Base-by-base conservation (phyloP, 1,140 invertebrate species). In the Euwallacea similis region DNA sequence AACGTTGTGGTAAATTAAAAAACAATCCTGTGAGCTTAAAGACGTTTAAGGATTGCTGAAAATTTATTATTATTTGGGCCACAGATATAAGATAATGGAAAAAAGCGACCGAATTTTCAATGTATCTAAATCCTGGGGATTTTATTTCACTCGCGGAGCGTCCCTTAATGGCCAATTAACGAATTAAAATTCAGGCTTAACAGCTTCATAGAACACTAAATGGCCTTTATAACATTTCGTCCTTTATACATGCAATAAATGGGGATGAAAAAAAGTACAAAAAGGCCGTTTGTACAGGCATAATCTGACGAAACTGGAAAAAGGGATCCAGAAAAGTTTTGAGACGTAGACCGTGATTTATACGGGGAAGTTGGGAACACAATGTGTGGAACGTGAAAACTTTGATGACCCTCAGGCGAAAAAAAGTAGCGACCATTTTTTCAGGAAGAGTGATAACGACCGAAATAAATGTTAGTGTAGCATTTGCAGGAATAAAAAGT, bases 141-240 rank as follows among this genome's bases (percentile, higher is more conserved):
- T 61, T 61, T 42, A 16, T 42, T 61, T 61, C 42, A 61, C 42
- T 61, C 21, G 42, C 42, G 21, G 11, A 61, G 42, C 59, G 21
- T 61, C 59, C 59, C 59, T 61, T 61, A 61, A 61, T 43, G 59
- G 42, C 21, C 59, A 61, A 61, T 61, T 61, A 61, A 61, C 59
- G 59, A 61, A 61, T 61, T 61, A 61, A 61, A 61, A 61, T 61
- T 61, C 59, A 61, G 21, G 59, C 59, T 61, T 61, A 61, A 61
- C 59, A 41, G 59, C 59, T 61, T 61, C 59, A 61, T 61, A 61
- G 42, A 61, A 16, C 21, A 15, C 33, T n/a, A 43, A 61, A 42
- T 43, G 33, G 59, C 44, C 46, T 13, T 53, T 53, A 64, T 42
- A 64, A 64, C 54, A n/a, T 65, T 65, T 54, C 13, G n/a, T 42